Evolutionary conservation across 2,888 invertebrate genomes (phyloP), one percentile per base, ranked within the genome.

Genomic region (Zeuzera pyrina): DNA sequence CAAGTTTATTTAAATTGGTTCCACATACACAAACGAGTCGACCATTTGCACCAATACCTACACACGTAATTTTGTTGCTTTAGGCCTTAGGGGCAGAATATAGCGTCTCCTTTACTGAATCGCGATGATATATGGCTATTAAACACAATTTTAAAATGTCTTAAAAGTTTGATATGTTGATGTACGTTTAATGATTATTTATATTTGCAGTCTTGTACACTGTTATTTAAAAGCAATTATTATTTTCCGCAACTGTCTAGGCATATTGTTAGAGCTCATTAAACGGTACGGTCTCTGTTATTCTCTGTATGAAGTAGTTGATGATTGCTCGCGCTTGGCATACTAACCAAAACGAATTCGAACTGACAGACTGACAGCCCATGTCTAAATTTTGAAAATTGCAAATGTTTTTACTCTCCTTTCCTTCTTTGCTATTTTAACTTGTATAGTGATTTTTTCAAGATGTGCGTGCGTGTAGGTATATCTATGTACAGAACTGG

Each of bases 281-380:
- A 34, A 57, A 54, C 55, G 53, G 58, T 53, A 50, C 43, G 41
- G 45, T 45, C 49, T 49, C 47, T 47, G 47, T 54, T 50, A 53
- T 49, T 54, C 47, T 45, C 40, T 42, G 47, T 50, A 33, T 29
- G 50, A 42, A 50, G 46, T 42, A 49, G 27, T 29, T 16, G 10
- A 48, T 54, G 58, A 63, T 59, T 57, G 54, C 64, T 60, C 61
- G 64, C 61, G 65, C 54, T 51, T 57, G 65, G 57, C 71, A 66
- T 47, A 69, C 68, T 71, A 62, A 68, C 68, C 69, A 63, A 19
- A 39, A 43, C 52, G 52, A 49, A 51, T 52, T 50, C 47, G 46
- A 53, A 43, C 53, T 54, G 60, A 62, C 58, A 50, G 57, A 54
- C 49, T 59, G 70, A 63, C 62, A 52, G 51, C 52, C 45, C 43